Percentiles rank a stretch among this genome's conserved stretches.
phyloP scores from a whole-genome alignment of 2,113 vertebrate genomes.

The Oxyura jamaicensis region DNA sequence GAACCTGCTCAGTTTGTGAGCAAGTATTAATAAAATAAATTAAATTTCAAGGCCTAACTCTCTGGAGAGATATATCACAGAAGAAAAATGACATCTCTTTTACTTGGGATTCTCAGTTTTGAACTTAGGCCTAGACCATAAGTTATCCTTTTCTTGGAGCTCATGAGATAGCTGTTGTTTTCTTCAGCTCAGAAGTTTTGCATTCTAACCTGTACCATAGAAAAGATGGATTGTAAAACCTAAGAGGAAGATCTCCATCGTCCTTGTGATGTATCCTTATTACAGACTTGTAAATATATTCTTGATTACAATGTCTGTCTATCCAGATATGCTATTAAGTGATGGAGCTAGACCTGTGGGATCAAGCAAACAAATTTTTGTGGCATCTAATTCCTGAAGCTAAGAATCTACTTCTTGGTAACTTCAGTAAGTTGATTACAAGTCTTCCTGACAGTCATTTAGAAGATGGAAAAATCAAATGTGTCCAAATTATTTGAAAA shows the following conservation, averaged over 20 bases:
- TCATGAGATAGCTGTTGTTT: background rate
- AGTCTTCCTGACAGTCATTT: background rate
- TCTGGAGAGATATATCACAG: background rate
- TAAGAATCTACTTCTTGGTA: background rate
- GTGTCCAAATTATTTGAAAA: background rate
- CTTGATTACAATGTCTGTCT: background rate
- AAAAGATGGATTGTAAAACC: background rate
- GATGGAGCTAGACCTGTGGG: background rate
- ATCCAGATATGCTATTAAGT: background rate
- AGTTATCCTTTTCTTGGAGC: background rate
- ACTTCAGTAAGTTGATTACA: background rate
- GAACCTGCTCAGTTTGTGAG: background rate
- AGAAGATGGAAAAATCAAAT: background rate
- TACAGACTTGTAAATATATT: background rate
- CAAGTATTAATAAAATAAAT: background rate
- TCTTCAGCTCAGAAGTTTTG: background rate
- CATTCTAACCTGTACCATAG: background rate
- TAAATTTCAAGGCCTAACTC: background rate
- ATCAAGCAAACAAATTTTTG: background rate
- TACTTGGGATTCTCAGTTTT: background rate
- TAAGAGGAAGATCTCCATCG: background rate
- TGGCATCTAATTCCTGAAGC: background rate
- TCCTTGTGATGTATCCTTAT: background rate
- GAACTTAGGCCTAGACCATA: rapidly evolving
- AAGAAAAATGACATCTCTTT: background rate